phyloP scores from a whole-genome alignment of 2,888 invertebrate species.

The Hesperia comma region DNA sequence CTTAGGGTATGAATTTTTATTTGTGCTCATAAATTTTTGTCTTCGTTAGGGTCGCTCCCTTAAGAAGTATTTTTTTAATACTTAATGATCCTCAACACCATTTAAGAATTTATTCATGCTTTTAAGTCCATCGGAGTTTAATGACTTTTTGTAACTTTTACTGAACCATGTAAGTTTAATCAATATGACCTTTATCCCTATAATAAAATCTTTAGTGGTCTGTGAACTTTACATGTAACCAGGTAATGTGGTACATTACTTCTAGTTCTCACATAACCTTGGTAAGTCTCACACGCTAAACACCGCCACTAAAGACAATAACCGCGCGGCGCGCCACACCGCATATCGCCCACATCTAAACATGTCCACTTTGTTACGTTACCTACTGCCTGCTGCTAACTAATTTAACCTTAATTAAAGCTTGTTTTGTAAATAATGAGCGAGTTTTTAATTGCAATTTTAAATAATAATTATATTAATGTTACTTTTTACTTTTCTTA shows the following conservation, averaged over 20 bases:
- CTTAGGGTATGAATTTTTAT: too few relatives aligned
- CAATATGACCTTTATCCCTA: too few relatives aligned
- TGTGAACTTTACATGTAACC: not conserved
- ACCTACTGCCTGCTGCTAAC: not conserved
- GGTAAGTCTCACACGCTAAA: not conserved
- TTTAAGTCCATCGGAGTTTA: too few relatives aligned
- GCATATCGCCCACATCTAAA: not conserved
- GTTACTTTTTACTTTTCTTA: slow-evolving; percentile 3
- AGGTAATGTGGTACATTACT: not conserved
- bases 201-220: not conserved
- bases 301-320: not conserved
- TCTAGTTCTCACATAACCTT: not conserved
- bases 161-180: too few relatives aligned
- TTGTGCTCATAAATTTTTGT: too few relatives aligned
- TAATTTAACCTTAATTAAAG: slow-evolving; percentile 19
- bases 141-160: too few relatives aligned
- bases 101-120: too few relatives aligned
- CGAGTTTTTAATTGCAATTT: slow-evolving; percentile 1
- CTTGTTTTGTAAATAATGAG: slow-evolving; percentile 8
- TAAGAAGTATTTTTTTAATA: too few relatives aligned
- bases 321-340: not conserved
- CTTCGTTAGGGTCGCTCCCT: too few relatives aligned
- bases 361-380: not conserved
- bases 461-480: slow-evolving; percentile 8
- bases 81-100: too few relatives aligned